phyloP scores from a whole-genome alignment of 2,888 invertebrate genomes.

The Acronicta aceris region DNA sequence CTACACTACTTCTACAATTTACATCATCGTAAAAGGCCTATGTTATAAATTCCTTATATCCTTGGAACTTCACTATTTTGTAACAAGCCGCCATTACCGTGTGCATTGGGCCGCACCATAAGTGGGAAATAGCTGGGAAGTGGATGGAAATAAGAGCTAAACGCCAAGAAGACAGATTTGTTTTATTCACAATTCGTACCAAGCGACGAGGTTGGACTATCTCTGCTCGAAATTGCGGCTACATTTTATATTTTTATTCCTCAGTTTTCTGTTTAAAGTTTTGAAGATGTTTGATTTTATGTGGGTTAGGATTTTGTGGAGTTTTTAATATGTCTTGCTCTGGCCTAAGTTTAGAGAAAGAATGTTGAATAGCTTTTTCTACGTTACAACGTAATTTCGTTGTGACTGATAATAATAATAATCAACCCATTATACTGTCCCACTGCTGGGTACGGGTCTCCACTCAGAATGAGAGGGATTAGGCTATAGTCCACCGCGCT shows the following conservation, averaged over 20 bases:
- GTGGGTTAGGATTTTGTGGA: constrained; percentile 23
- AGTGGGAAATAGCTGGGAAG: constrained; percentile 83
- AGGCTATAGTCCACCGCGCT: no score
- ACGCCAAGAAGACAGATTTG: constrained; percentile 84
- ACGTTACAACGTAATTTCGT: no score
- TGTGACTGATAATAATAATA: no score
- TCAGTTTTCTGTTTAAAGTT: constrained; percentile 44
- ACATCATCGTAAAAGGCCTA: constrained; percentile 1
- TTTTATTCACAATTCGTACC: constrained; percentile 77
- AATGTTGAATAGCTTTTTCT: not conserved
- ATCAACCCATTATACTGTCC: no score
- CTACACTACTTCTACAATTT: not conserved
- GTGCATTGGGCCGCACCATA: constrained; percentile 60
- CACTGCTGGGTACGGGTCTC: no score
- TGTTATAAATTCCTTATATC: constrained; percentile 19
- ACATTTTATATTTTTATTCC: constrained; percentile 48
- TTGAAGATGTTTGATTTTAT: constrained; percentile 44
- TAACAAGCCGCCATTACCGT: constrained; percentile 27
- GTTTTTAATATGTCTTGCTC: constrained; percentile 23
- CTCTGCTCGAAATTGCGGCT: constrained; percentile 39
- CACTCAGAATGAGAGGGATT: no score
- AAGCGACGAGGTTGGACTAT: constrained; percentile 46
- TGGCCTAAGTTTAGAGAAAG: not conserved
- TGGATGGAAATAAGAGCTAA: constrained; percentile 85
- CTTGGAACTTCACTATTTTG: constrained; percentile 16